Conservation (phyloP, 2,113 vertebrate species). For the Pungitius pungitius region DNA sequence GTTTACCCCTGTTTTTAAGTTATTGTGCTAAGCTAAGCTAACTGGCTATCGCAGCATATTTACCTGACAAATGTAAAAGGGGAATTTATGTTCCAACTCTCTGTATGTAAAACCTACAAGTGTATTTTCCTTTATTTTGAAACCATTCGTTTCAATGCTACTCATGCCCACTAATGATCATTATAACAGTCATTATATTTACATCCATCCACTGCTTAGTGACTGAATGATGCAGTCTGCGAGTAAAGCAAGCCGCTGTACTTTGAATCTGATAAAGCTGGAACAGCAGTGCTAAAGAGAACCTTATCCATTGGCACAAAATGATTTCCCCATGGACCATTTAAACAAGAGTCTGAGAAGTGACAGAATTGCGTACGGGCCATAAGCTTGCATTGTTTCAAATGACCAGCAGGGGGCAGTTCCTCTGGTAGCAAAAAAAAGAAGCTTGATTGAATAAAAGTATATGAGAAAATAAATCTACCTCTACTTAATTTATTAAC, state of each 20-base stretch:
- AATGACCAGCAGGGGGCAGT: not conserved
- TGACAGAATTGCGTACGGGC: not conserved
- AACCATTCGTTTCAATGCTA: not conserved
- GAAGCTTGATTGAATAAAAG: not conserved
- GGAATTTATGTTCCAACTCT: not conserved
- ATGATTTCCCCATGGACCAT: too few species aligned
- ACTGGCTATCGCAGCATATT: not conserved
- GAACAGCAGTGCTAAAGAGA: not conserved
- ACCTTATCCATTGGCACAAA: slow-evolving; percentile 3
- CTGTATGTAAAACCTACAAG: not conserved
- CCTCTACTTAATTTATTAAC: not conserved
- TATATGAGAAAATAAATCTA: not conserved
- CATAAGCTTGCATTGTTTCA: not conserved
- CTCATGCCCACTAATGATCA: not conserved
- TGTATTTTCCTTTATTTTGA: not conserved
- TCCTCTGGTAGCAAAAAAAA: not conserved
- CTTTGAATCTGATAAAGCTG: not conserved
- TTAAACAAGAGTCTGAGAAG: not conserved
- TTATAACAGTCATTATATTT: not conserved
- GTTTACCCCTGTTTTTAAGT: not conserved
- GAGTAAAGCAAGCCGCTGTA: not conserved
- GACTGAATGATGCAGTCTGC: not conserved
- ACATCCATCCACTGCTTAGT: not conserved
- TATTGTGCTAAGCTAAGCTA: not conserved
- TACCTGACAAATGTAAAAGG: not conserved